Conservation (phyloP, 1,140 invertebrate genomes). For the Camponotus pennsylvanicus region DNA sequence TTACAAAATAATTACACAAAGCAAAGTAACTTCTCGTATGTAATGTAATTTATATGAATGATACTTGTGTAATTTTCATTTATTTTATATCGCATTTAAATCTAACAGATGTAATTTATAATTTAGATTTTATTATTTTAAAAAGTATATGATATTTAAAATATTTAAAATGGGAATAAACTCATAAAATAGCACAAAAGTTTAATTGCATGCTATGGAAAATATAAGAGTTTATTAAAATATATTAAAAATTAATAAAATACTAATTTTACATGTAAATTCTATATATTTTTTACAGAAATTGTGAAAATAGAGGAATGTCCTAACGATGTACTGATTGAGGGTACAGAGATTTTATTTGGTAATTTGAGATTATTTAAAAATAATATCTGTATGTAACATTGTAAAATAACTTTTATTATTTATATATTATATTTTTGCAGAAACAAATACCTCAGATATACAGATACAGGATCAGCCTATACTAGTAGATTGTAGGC, state of each 20-base stretch:
- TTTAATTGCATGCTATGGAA: neutral
- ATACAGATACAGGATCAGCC: conserved; percentile 16
- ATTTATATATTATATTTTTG: conserved; percentile 42
- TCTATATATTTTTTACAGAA: conserved; percentile 69
- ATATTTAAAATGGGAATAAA: neutral
- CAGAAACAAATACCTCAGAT: conserved; percentile 35
- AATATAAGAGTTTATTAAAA: neutral
- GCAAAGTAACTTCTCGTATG: neutral
- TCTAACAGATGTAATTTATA: neutral
- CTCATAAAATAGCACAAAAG: neutral
- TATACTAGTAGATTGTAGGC: conserved; percentile 47
- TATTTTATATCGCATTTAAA: neutral
- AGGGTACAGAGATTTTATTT: conserved; percentile 65
- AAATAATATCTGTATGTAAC: neutral
- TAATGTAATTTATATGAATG: neutral
- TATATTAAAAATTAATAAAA: neutral
- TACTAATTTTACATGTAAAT: neutral
- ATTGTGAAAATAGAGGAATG: conserved; percentile 74
- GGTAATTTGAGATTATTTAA: conserved; percentile 58
- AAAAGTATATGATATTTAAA: neutral
- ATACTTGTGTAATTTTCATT: neutral
- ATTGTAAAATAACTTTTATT: neutral
- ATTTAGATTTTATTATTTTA: neutral
- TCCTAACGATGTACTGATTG: conserved; percentile 34
- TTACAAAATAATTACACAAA: neutral